Conservation (phyloP, 1,140 invertebrate genomes). For the Aphaenogaster ashmeadi region DNA sequence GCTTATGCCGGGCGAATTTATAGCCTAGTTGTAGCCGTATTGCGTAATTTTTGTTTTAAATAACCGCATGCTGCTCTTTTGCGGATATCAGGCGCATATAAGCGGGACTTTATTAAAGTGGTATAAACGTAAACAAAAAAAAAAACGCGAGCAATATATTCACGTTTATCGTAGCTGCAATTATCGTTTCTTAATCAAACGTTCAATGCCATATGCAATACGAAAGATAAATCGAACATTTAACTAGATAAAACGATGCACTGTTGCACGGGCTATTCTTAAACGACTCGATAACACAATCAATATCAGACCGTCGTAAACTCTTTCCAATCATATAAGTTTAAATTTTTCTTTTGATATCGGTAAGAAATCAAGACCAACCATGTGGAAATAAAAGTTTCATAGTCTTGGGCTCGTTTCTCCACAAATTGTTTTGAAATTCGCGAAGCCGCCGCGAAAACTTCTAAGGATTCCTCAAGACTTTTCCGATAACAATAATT, state of each 20-base stretch:
- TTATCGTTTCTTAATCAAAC: conserved; percentile 56
- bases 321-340: conserved; percentile 8
- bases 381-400: conserved; percentile 30
- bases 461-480: conserved; percentile 10
- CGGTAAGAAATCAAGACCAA: neutral
- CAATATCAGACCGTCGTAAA: conserved; percentile 13
- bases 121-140: conserved; percentile 37
- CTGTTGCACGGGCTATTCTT: neutral
- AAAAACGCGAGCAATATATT: neutral
- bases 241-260: conserved; percentile 6
- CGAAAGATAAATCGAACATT: conserved; percentile 29
- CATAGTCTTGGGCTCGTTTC: conserved; percentile 21
- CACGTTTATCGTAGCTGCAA: conserved; percentile 5
- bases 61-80: conserved; percentile 34
- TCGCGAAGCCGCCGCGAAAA: conserved; percentile 2
- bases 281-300: neutral
- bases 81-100: conserved; percentile 34
- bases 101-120: conserved; percentile 61
- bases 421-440: conserved; percentile 52
- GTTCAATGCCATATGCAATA: conserved; percentile 6
- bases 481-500: conserved; percentile 49
- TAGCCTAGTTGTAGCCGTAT: conserved; percentile 28
- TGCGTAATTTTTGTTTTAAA: conserved; percentile 61
- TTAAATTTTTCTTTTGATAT: conserved; percentile 52
- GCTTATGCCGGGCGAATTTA: conserved; percentile 54